Percentiles rank a stretch among this genome's conserved stretches.
phyloP scores from a whole-genome alignment of 2,113 vertebrate species.

The Aramus guarauna region DNA sequence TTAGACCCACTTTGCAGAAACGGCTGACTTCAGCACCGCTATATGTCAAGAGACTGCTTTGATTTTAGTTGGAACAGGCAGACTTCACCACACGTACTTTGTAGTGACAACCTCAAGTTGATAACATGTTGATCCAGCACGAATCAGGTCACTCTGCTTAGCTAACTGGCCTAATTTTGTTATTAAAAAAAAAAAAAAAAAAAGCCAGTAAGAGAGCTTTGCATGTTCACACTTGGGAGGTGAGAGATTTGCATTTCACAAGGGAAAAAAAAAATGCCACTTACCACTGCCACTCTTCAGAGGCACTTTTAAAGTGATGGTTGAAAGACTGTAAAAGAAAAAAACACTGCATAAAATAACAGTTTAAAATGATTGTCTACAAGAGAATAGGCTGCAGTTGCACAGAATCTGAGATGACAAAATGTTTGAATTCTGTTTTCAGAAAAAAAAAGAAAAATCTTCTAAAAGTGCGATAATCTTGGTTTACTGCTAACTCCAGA shows the following conservation, averaged over 20 bases:
- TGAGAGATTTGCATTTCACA: constrained; percentile 43
- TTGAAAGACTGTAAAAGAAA: neutral
- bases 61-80: constrained; percentile 54
- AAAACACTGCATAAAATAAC: neutral
- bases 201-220: neutral
- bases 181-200: neutral
- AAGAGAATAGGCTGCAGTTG: neutral
- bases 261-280: neutral
- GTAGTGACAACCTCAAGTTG: constrained; percentile 61
- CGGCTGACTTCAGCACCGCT: constrained; percentile 40
- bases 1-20: constrained; percentile 23
- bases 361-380: neutral
- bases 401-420: neutral
- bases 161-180: constrained; percentile 50
- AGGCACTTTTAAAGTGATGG: neutral
- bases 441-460: neutral
- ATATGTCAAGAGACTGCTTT: constrained; percentile 20
- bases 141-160: constrained; percentile 60
- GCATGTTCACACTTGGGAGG: neutral
- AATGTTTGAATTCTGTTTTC: neutral
- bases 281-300: constrained; percentile 7
- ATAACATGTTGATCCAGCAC: constrained; percentile 61
- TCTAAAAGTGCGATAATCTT: neutral
- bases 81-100: constrained; percentile 40
- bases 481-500: neutral